Evolutionary conservation across 1,140 invertebrate genomes (phyloP), one percentile per base, ranked within the genome.

Genomic region (Drosophila kanapiae): DNA sequence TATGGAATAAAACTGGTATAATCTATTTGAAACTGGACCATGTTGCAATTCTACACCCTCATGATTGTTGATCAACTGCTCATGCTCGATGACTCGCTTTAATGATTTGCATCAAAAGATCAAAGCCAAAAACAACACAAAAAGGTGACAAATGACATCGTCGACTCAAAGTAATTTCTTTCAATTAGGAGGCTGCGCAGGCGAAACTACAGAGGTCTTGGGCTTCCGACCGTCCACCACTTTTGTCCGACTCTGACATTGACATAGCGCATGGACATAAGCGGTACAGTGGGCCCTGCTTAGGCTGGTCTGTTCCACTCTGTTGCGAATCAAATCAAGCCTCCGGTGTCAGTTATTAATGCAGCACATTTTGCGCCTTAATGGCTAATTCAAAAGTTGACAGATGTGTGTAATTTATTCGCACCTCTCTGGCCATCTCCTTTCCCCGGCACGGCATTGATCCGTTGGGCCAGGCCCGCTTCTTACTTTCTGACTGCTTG

Each of bases 301-400:
- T 45, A 18, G 29, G 27, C 14, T 31, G 42, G 33, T 51, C 38
- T 29, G 38, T 42, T 40, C 7, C 65, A 42, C 59, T 54, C 45
- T 18, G 62, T 78, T 64, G 77, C 81, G 83, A 90, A 92, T 92
- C 91, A 92, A 92, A 91, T 88, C 84, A 76, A 68, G 74, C 59
- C 68, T 71, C 64, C 64, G 37, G 63, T 91, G 91, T 88, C 91
- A 91, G 91, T 86, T 92, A 92, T 92, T 92, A 92, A 92, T 92
- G 88, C 85, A 84, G 86, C 91, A 86, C 91, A 92, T 91, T 92
- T 92, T 91, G 86, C 68, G 83, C 83, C 88, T 91, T 92, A 92
- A 92, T 92, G 90, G 91, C 79, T 80, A 92, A 92, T 92, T 92
- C 90, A 92, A 91, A 86, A 86, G 86, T 85, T 92, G 91, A 92